Evolutionary conservation across 2,888 invertebrate species (phyloP), one percentile per base, ranked within the genome.

Genomic region (Sturmia bella): DNA sequence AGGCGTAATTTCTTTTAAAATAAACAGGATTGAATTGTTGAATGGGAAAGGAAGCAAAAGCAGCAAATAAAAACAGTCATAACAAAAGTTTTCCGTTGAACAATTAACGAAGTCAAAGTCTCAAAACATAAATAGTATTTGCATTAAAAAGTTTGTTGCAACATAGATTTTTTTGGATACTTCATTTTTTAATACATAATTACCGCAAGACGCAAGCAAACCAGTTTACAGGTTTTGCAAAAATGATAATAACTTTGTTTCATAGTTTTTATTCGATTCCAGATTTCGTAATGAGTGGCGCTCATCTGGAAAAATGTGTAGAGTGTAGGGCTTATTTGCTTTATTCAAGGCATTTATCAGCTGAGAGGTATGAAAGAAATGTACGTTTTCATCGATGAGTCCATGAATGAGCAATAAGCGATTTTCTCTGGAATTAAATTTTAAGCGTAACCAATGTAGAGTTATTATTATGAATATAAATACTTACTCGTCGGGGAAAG

Each of bases 341-440:
- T 96, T 94, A 73, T 99, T 95, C 81, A 99, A 93, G 75, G 96
- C 95, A 84, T 96, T 96, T 24, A 99, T 95, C 80, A 99, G 92
- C 85, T 96, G 95, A 87, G 96, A 97, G 13, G 98, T 98, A 91
- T 99, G 99, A 86, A 95, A 95, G 91, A 99, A 99, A 91, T 99
- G 99, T 0, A 99, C 99, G 90, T 99, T 99, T 91, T 99, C 99
- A 90, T 99, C 99, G 74, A 98, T 98, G 83, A 99, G 92, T 1
- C 99, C 99, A 91, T 99, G 99, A 85, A 99, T 97, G 45, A 99
- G 96, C 17, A 99, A 92, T 84, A 99, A 91, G 41, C 99, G 94
- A 87, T 96, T 96, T 88, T 96, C 96, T 89, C 96, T 95, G 61
- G 4, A 45, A 56, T 15, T 48, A 59, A 52, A 27, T 52, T 13